Base-by-base conservation (phyloP, 2,113 vertebrate genomes). In the Vimba vimba region DNA sequence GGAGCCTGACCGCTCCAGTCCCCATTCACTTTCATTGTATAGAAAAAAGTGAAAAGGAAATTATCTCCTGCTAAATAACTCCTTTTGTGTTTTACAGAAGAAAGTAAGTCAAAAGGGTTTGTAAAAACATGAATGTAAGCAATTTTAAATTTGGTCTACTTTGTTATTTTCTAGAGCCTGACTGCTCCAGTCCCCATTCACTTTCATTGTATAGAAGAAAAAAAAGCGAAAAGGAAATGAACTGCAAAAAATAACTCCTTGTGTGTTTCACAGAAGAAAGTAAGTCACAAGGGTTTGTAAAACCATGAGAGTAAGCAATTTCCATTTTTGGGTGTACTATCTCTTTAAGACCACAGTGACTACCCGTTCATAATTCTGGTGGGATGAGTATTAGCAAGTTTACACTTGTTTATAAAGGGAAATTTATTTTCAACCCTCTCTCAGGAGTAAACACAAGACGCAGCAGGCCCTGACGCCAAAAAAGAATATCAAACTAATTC, bases 381-480 rank as follows among this genome's bases (percentile, higher is more conserved):
- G 79, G 57, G 84, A 82, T 81, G 69, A 60, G 93, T 92, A 92
- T 93, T 94, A 93, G 92, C 91, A 94, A 93, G 91, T 92, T 93
- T 93, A 93, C 93, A 93, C 92, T 92, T 89, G 92, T 91, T 93
- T 95, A 93, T 93, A 92, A 93, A 94, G 87, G 89, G 88, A 91
- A 90, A 91, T 92, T 91, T 91, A 91, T 94, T 94, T 94, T 94
- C 92, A 94, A 2, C 9, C 92, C 91, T 82, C 93, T 93, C 94
- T 93, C 92, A 93, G 91, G 91, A 88, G 93, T 91, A 94, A 94
- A 93, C 64, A 82, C 93, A 94, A 94, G 92, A 93, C 90, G 84
- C 90, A 94, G 94, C 93, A 94, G 91, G 92, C 91, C 89, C 91
- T 91, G 93, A 92, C 91, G 92, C 87, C 77, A 85, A 88, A 89